Conservation (phyloP, 2,113 vertebrate genomes). For the Propithecus coquereli region DNA sequence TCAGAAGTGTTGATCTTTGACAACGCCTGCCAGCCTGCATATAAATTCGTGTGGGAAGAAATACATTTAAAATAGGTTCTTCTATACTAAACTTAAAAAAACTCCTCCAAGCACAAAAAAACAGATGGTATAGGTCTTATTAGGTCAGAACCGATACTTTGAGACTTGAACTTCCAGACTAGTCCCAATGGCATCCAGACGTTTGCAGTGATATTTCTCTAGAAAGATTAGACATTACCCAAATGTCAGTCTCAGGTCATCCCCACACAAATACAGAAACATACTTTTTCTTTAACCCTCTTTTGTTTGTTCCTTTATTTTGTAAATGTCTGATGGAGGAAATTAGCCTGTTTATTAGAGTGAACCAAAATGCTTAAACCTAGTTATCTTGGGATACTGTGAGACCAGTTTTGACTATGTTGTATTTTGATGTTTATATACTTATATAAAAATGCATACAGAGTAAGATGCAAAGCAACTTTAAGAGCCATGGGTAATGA, state of each 20-base stretch:
- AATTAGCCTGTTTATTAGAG: neutral
- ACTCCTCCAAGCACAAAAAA: neutral
- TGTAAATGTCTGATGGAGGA: neutral
- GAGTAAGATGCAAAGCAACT: neutral
- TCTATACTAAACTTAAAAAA: conserved; percentile 44
- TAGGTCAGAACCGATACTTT: conserved; percentile 23
- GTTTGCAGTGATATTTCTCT: neutral
- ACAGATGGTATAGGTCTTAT: neutral
- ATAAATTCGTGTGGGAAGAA: conserved; percentile 59
- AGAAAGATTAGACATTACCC: neutral
- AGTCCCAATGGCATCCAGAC: neutral
- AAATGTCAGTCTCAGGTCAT: neutral
- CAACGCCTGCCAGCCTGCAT: conserved; percentile 40
- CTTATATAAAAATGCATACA: neutral
- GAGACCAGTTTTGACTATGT: neutral
- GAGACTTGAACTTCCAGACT: conserved; percentile 3
- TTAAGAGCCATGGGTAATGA: neutral
- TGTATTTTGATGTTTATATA: neutral
- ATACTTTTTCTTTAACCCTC: neutral
- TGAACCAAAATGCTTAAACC: neutral
- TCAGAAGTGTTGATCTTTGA: conserved; percentile 44
- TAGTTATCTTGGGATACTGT: neutral
- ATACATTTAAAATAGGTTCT: conserved; percentile 31
- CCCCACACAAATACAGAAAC: neutral
- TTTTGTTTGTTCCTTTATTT: conserved; percentile 7